Conservation (phyloP, 1,140 invertebrate genomes). For the Eriocheir sinensis region DNA sequence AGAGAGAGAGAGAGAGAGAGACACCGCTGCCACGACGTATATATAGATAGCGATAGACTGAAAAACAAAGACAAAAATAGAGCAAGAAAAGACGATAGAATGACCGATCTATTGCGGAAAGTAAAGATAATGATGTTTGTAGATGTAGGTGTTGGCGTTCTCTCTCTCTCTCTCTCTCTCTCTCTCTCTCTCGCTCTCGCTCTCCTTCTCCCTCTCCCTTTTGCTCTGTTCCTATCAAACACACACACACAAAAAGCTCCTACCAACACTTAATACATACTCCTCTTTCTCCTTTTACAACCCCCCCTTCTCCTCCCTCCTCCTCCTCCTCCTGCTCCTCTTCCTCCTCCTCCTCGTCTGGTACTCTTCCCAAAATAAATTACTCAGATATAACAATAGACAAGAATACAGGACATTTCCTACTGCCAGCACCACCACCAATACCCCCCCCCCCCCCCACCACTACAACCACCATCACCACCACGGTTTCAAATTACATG, state of each 20-base stretch:
- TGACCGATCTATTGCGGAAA: too few relatives aligned
- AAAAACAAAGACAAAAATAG: too few relatives aligned
- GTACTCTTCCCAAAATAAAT: neutral
- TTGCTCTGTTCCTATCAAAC: neutral
- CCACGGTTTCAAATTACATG: neutral
- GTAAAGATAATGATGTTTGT: too few relatives aligned
- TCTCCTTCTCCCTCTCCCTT: conserved; percentile 19
- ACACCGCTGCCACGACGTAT: too few relatives aligned
- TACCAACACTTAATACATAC: neutral
- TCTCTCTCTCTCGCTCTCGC: neutral
- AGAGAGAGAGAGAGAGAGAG: too few relatives aligned
- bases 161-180: neutral
- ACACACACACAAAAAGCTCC: too few relatives aligned
- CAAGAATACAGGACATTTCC: neutral
- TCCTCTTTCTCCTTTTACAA: neutral
- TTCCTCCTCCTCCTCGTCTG: neutral
- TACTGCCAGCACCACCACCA: neutral
- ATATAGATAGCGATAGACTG: too few relatives aligned
- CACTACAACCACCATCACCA: neutral
- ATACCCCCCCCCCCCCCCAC: neutral
- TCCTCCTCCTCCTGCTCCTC: neutral
- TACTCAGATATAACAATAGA: neutral
- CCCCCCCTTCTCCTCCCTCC: neutral
- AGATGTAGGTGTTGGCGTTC: neutral
- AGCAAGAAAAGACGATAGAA: too few relatives aligned